Base-by-base conservation (phyloP, 2,888 invertebrate species). In the Pterobdella sp. region DNA sequence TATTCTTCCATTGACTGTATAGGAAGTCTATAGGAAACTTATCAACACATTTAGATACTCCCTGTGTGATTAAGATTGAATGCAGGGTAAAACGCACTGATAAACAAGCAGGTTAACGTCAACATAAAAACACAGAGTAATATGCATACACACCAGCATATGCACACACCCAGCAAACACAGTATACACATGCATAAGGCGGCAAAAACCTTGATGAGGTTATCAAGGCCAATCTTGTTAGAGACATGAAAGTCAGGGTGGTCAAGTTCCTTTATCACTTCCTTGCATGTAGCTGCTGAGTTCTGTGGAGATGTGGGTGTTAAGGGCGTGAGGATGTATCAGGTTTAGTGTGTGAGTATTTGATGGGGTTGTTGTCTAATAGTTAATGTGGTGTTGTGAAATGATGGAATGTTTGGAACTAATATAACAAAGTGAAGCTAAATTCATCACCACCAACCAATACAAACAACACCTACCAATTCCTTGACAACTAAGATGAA, bases 401-500 rank as follows among this genome's bases (percentile, higher is more conserved):
- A 18, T n/a, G 60, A 56, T 7, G 60, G 7, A 56, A 26, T 4
- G 35, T 2, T 65, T 29, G 31, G 32, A 65, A n/a, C 3, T 65
- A 3, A 31, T 14, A 35, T 65, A 2, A n/a, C 32, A 66, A 32
- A 34, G 31, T 66, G 14, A 7, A 3, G n/a, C n/a, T n/a, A n/a
- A n/a, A n/a, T n/a, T n/a, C n/a, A n/a, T n/a, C n/a, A n/a, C n/a
- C n/a, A n/a, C n/a, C 49, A 7, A 42, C 22, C 49, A 42, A 14
- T 22, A 42, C 22, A 7, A 22, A 10, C 36, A 34, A 7, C 34
- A 71, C 85, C 83, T 77, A 91, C 90, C 77, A 92, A 86, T 82
- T 95, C 94, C 83, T 93, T 92, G 35, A 94, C 85, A n/a, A 92
- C 90, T 82, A 92, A 91, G 60, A 94, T 90, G 82, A 96, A 94